Base-by-base conservation (phyloP, 2,797 vertebrate genomes). In the Sebastes wilsoni region DNA sequence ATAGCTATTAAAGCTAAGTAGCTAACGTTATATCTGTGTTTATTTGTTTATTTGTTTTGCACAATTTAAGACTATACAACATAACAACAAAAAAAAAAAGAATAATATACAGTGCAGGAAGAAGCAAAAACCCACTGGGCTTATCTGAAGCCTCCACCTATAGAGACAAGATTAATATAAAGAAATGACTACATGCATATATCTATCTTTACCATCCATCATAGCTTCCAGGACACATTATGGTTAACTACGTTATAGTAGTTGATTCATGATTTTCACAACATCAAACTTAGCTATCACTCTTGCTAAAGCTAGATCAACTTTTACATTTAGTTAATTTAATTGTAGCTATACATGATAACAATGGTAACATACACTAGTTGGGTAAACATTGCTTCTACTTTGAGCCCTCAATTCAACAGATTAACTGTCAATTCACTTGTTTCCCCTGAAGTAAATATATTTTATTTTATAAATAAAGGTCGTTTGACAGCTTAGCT, bases 191-290 rank as follows among this genome's bases (percentile, higher is more conserved):
- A 38, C 36, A 38, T 38, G 13, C 12, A 38, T n/a, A 0, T 20
- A n/a, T 13, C 0, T 22, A n/a, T 14, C 0, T 8, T 23, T 22
- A 34, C 11, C n/a, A 20, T 10, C 11, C 2, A 12, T 7, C 5
- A 8, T 2, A 32, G 11, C 13, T 7, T 7, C 49, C 12, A 3
- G 6, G 2, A n/a, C 4, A 52, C 3, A n/a, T 1, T 11, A 12
- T 16, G 64, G 11, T 73, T 58, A 49, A 18, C 12, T 32, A 23
- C 6, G 6, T 5, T 34, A 38, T 9, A 6, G 27, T n/a, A 18
- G 3, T 9, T 73, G 14, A 8, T 52, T 4, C 1, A 13, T 34
- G 25, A 13, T 66, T n/a, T 42, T 75, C 5, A 49, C 27, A 68
- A 12, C 11, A 30, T 13, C 2, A 13, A 42, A 28, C 22, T 14